Conservation (phyloP, 2,888 invertebrate genomes). For the Podabrus alpinus region DNA sequence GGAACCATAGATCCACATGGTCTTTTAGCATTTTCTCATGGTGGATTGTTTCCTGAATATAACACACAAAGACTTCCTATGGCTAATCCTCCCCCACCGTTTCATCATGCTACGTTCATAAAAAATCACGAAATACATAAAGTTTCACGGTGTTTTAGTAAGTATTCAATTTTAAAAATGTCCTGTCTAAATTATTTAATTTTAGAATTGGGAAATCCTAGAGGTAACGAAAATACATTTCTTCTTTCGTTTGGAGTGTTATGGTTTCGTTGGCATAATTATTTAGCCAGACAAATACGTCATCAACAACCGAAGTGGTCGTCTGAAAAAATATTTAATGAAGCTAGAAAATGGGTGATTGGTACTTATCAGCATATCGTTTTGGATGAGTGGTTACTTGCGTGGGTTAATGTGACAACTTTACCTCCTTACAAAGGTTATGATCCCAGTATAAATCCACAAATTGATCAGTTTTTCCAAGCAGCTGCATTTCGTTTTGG, state of each 20-base stretch:
- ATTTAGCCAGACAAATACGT: conserved; percentile 53
- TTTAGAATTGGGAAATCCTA: conserved; percentile 59
- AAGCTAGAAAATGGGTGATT: conserved; percentile 63
- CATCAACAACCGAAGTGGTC: conserved; percentile 50
- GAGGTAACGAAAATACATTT: conserved; percentile 62
- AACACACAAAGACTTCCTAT: conserved; percentile 60
- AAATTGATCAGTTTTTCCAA: conserved; percentile 65
- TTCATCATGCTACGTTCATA: conserved; percentile 53
- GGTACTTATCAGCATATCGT: conserved; percentile 60
- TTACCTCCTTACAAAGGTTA: conserved; percentile 51
- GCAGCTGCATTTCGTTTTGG: conserved; percentile 65
- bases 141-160: conserved; percentile 62
- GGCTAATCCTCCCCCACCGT: conserved; percentile 63
- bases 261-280: conserved; percentile 63
- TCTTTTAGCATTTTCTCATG: conserved; percentile 53
- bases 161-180: conserved; percentile 42
- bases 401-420: conserved; percentile 49
- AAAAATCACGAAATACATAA: conserved; percentile 52
- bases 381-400: conserved; percentile 58
- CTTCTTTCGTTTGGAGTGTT: conserved; percentile 59
- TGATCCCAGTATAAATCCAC: conserved; percentile 61
- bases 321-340: conserved; percentile 59
- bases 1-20: conserved; percentile 57
- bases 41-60: conserved; percentile 58
- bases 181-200: background rate